These are phyloP conservation scores for Drosophila paramelanica DNA, from an alignment of 2,888 invertebrate genomes.

Conservation along the genomic window DNA sequence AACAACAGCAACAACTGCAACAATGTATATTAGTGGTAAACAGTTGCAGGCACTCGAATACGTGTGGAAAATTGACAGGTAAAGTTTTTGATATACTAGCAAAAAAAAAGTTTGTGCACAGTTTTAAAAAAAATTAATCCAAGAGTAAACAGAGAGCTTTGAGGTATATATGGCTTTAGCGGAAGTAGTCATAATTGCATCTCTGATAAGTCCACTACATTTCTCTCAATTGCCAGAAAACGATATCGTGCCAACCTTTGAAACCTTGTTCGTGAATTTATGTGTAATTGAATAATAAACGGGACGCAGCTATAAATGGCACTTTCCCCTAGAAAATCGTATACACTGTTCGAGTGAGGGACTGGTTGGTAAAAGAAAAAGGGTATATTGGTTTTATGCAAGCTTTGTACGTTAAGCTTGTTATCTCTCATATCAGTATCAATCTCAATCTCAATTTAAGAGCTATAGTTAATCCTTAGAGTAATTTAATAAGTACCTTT, in stretches of 20 bases:
- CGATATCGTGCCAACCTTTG: not conserved
- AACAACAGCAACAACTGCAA: slow-evolving; percentile 26
- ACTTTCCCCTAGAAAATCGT: slow-evolving; percentile 48
- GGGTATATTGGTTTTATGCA: not conserved
- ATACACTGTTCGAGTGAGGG: not conserved
- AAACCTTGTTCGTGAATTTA: slow-evolving; percentile 14
- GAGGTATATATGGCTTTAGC: slow-evolving; percentile 2
- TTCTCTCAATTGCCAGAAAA: slow-evolving; percentile 10
- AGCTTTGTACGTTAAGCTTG: too few relatives aligned
- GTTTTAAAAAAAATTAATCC: slow-evolving; percentile 2
- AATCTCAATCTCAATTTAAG: too few relatives aligned
- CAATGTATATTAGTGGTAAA: slow-evolving; percentile 18
- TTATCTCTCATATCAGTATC: too few relatives aligned
- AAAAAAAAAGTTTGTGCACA: slow-evolving; percentile 13
- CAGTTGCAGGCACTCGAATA: slow-evolving; percentile 25
- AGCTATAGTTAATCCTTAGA: too few relatives aligned
- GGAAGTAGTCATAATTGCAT: slow-evolving; percentile 29
- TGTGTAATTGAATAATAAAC: slow-evolving; percentile 66
- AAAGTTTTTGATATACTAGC: slow-evolving; percentile 22
- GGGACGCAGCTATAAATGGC: slow-evolving; percentile 41
- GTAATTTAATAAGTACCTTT: too few relatives aligned
- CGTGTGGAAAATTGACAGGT: slow-evolving; percentile 25
- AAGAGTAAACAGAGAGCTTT: not conserved
- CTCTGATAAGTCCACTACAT: slow-evolving; percentile 17
- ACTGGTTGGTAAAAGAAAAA: not conserved